A percentile compares a stretch with the other conserved stretches of the same genome.
phyloP scores from a whole-genome alignment of 1,140 invertebrate genomes.

The Zaprionus inermis region DNA sequence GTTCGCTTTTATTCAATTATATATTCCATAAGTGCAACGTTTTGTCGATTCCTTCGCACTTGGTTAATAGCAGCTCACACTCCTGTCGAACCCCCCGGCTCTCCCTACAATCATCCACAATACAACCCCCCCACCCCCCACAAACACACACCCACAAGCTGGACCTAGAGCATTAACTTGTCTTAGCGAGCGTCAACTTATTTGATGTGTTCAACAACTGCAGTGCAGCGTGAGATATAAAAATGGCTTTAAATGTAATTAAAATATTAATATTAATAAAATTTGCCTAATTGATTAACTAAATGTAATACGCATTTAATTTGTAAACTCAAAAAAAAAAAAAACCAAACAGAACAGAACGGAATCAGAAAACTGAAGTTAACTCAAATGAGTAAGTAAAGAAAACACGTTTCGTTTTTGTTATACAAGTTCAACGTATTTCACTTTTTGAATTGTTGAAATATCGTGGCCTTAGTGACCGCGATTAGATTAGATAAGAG shows the following conservation, averaged over 20 bases:
- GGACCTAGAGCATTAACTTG: constrained; percentile 19
- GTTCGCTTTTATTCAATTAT: constrained; percentile 62
- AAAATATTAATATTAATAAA: constrained; percentile 16
- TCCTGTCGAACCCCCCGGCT: no score
- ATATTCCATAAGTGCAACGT: constrained; percentile 64
- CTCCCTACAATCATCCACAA: neutral
- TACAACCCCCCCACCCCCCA: neutral
- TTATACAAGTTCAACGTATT: constrained; percentile 3
- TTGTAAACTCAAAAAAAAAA: constrained; percentile 12
- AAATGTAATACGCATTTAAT: constrained; percentile 8
- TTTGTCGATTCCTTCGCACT: constrained; percentile 26
- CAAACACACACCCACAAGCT: neutral
- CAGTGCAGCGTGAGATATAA: constrained; percentile 55
- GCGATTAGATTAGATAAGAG: constrained; percentile 64
- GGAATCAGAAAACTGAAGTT: neutral
- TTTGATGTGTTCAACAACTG: constrained; percentile 30
- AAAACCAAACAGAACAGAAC: neutral
- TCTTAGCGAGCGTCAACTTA: constrained; percentile 11
- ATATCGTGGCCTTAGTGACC: constrained; percentile 29
- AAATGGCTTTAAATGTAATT: constrained; percentile 73
- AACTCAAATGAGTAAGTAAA: constrained; percentile 53
- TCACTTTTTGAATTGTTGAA: neutral
- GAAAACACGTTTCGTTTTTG: constrained; percentile 28
- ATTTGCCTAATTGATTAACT: constrained; percentile 63
- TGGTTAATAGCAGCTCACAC: neutral